Percentiles rank a stretch among this genome's conserved stretches.
Evolutionary conservation across 2,113 vertebrate genomes (phyloP).

Genomic region (Plecotus auritus): DNA sequence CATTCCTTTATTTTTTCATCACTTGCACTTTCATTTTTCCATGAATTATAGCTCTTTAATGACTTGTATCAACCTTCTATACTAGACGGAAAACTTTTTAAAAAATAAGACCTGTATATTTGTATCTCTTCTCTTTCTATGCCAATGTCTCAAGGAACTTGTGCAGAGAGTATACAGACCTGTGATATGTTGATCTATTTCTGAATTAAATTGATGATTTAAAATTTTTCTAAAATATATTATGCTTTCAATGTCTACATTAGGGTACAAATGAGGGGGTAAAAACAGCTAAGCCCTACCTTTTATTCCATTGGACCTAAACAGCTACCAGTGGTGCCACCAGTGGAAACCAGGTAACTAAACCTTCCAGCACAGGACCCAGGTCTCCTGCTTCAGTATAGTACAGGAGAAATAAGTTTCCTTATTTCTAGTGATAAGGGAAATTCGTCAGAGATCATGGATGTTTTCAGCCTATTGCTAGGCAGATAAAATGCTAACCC

Average conservation of each 20-base stretch:
- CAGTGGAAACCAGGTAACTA: not conserved
- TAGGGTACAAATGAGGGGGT: not conserved
- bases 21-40: not conserved
- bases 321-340: not conserved
- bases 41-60: not conserved
- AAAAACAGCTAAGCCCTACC: not conserved
- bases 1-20: not conserved
- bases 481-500: not conserved
- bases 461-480: not conserved
- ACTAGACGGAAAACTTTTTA: not conserved
- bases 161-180: not conserved
- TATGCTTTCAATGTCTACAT: not conserved
- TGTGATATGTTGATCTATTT: not conserved
- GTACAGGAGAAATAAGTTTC: not conserved
- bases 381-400: not conserved
- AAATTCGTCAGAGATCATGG: not conserved
- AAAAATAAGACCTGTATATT: not conserved
- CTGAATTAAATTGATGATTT: not conserved
- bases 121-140: not conserved
- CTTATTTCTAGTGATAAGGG: not conserved
- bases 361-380: not conserved
- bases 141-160: not conserved
- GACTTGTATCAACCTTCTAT: not conserved
- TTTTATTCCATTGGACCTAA: not conserved
- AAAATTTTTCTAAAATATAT: not conserved